Evolutionary conservation across 1,140 invertebrate species (phyloP), one percentile per base, ranked within the genome.

Genomic region (Latrodectus geometricus): DNA sequence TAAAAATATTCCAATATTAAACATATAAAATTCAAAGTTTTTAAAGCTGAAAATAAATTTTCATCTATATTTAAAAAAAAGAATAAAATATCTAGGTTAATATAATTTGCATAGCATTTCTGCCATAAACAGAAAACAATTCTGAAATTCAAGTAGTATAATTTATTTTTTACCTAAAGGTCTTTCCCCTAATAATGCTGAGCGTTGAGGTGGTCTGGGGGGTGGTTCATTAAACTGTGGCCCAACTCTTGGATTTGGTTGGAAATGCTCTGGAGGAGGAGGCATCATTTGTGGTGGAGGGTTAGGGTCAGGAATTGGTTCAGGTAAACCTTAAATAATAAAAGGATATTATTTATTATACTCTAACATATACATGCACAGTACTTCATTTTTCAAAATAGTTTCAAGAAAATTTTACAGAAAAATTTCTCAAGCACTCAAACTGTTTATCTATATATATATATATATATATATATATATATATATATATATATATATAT

Each of bases 161-260:
- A 35, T 5, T 3, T 50, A 14, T 66, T n/a, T 49, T 69, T 9
- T 50, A 80, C 49, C 81, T 83, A 15, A 35, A 48, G 81, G 81
- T 66, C 81, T 83, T 66, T 83, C 81, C 11, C 81, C 81, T 23
- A 83, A 35, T 12, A 74, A n/a, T 14, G 69, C 69, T 61, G 68
- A 61, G 4, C 82, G 73, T 20, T 14, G 72, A 17, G 83, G 83
- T 65, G 61, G 82, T n/a, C 73, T 84, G 23, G 52, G 72, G 2
- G 72, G 49, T 50, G 82, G 82, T 20, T 78, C 83, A 0, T n/a
- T n/a, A 72, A 52, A 86, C 21, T 69, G 74, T 21, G 49, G 61
- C 20, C 17, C 23, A 21, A 21, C 49, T 78, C 83, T 72, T 0
- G n/a, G 0, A 75, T 70, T 77, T 54, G 49, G 49, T 2, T 77